Evolutionary conservation across 2,797 vertebrate genomes (phyloP).

Genomic region (Ceryle rudis): DNA sequence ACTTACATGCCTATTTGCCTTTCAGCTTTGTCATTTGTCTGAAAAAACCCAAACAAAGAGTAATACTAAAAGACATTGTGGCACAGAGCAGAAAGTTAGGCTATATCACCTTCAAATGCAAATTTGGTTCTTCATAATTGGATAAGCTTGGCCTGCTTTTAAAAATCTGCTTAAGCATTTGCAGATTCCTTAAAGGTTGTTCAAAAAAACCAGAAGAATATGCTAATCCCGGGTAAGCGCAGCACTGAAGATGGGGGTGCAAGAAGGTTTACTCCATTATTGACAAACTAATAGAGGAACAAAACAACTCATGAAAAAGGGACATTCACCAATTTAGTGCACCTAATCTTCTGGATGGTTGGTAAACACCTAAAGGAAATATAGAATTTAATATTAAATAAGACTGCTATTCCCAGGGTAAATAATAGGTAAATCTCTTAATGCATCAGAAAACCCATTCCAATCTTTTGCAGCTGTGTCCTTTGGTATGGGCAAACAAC

Average conservation of each 20-base stretch:
- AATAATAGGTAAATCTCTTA: slow-evolving; percentile 23
- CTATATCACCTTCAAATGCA: not conserved
- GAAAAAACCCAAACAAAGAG: not conserved
- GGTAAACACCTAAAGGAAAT: not conserved
- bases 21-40: not conserved
- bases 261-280: not conserved
- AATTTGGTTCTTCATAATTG: not conserved
- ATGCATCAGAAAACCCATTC: not conserved
- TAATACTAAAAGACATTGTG: not conserved
- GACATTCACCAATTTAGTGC: not conserved
- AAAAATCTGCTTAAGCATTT: not conserved
- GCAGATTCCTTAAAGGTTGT: not conserved
- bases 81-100: not conserved
- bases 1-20: not conserved
- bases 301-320: not conserved
- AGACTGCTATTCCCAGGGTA: not conserved
- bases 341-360: not conserved
- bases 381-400: slow-evolving; percentile 2
- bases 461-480: not conserved
- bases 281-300: not conserved
- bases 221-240: not conserved
- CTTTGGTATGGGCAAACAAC: not conserved
- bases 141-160: not conserved
- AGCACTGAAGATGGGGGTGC: too few species aligned
- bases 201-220: not conserved